Evolutionary conservation across 2,113 vertebrate species (phyloP).

Genomic region (Tretioscincus oriximinensis): DNA sequence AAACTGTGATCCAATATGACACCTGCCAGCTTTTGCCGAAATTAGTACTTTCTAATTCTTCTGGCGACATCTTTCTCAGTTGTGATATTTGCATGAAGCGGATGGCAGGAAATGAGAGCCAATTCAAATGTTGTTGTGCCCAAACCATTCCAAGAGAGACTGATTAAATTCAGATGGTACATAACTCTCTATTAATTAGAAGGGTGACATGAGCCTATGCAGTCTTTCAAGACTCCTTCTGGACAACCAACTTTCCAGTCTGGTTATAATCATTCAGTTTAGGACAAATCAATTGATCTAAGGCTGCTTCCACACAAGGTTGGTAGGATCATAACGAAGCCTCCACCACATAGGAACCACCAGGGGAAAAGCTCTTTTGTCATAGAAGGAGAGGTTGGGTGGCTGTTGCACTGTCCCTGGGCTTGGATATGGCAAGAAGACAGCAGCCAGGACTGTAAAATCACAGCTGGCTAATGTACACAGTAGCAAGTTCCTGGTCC

Average conservation of each 20-base stretch:
- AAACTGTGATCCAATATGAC: not conserved
- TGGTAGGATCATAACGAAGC: too few species aligned
- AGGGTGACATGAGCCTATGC: not conserved
- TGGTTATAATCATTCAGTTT: not conserved
- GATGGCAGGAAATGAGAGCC: not conserved
- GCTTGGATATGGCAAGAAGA: too few species aligned
- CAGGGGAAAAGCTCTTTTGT: too few species aligned
- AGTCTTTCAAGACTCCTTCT: not conserved
- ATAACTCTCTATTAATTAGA: not conserved
- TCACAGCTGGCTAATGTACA: too few species aligned
- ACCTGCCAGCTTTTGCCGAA: not conserved
- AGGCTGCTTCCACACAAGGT: not conserved
- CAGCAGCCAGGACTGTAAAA: too few species aligned
- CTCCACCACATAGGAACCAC: too few species aligned
- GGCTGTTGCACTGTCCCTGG: too few species aligned
- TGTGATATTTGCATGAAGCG: not conserved
- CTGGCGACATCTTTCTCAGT: not conserved
- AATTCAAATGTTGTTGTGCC: not conserved
- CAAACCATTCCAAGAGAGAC: not conserved
- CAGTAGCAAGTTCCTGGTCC: too few species aligned
- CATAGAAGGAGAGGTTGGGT: too few species aligned
- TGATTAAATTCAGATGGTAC: not conserved
- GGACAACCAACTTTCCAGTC: not conserved
- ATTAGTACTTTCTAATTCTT: not conserved
- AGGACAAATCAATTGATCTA: constrained; percentile 13